These are phyloP conservation scores for Antigone vipio DNA, from an alignment of 2,113 vertebrate genomes.

Conservation along the genomic window DNA sequence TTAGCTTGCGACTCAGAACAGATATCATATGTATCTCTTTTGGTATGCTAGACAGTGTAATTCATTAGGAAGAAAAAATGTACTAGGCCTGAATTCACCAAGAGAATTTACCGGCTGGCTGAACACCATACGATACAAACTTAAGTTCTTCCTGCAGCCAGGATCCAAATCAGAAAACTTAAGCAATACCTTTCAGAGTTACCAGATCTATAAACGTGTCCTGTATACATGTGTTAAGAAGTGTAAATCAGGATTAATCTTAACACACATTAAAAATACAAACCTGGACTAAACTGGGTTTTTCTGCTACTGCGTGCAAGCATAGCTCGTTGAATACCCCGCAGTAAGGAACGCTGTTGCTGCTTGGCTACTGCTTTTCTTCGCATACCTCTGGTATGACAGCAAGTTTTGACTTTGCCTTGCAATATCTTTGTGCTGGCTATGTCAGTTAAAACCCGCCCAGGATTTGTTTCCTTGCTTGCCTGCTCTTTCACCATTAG, in stretches of 20 bases:
- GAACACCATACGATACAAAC: neutral
- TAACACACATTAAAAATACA: fast-evolving
- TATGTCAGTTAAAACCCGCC: neutral
- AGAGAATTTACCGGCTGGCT: neutral
- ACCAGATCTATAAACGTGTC: neutral
- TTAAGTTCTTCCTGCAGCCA: neutral
- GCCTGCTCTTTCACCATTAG: neutral
- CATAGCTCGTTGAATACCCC: fast-evolving
- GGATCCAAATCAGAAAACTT: neutral
- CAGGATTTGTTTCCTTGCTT: neutral
- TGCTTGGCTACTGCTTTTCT: neutral
- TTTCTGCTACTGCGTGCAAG: neutral
- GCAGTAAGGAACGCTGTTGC: neutral
- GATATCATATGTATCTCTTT: neutral
- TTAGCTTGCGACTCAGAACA: neutral
- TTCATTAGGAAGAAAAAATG: neutral
- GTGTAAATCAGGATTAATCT: neutral
- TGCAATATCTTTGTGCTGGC: neutral
- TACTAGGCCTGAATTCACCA: neutral
- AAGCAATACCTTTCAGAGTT: neutral
- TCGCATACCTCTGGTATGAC: neutral
- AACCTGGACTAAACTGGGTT: neutral
- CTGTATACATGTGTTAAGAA: neutral
- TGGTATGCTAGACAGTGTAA: neutral
- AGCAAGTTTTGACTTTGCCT: neutral